Evolutionary conservation across 1,140 invertebrate genomes (phyloP), one percentile per base, ranked within the genome.

Genomic region (Danaus plexippus): DNA sequence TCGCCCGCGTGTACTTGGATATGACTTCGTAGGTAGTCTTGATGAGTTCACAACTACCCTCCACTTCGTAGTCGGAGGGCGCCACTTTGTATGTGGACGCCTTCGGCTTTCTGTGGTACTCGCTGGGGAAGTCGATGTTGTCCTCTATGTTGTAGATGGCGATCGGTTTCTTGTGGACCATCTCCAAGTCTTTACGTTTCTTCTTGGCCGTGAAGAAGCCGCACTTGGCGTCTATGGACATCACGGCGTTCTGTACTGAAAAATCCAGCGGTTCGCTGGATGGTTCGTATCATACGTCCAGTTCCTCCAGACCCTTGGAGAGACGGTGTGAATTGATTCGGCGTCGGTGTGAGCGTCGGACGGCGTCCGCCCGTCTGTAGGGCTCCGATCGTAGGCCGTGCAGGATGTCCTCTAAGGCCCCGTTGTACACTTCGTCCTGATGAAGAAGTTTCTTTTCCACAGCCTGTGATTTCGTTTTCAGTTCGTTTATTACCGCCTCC

Each of bases 391-490:
- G 95, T 41, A 99, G 89, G 53, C 97, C 97, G 59, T 98, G 90
- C 49, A 99, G 89, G 66, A 99, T 98, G 81, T 99, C 97, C 80
- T 99, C 97, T 43, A 99, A 81, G 9, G 97, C 97, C 43, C 97
- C 97, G 87, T 99, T 97, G 80, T 99, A 98, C 1, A 98, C 97
- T 86, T 99, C 97, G 77, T 98, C 96, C 81, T 98, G 96, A 63
- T 96, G 96, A 61, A 98, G 88, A 8, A 98, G 88, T 82, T 97
- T 96, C 89, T 97, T 98, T 80, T 98, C 97, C 48, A 98, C 96
- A 71, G 94, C 89, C 77, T 92, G 90, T 42, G 95, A 94, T 87
- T 97, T 96, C 76, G 91, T 95, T 88, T 98, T 98, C 79, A 98
- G 75, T 85, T 98, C 97, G 86, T 95, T 96, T 81, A 98, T 97